A percentile compares a stretch with the other conserved stretches of the same genome.
phyloP scores from a whole-genome alignment of 2,113 vertebrate species.

The Upupa epops region DNA sequence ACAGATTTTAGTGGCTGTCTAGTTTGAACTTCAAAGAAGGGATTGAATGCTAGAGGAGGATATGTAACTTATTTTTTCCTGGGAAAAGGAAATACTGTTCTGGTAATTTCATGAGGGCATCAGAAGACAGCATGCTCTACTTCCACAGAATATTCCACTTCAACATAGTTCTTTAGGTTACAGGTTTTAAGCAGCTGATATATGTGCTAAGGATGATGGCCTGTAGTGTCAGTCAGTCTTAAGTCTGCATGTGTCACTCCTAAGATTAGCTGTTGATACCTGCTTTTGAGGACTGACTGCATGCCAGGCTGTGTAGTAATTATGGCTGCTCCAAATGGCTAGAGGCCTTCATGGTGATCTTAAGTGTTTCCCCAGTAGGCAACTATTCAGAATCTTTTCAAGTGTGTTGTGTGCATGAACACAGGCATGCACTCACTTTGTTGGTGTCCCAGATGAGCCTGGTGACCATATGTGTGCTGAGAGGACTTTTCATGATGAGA shows the following conservation, averaged over 20 bases:
- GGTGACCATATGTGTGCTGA: rapidly evolving
- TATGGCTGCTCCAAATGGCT: background rate
- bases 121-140: background rate
- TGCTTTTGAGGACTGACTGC: background rate
- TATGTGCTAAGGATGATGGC: background rate
- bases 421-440: background rate
- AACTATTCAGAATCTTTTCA: background rate
- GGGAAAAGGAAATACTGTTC: background rate
- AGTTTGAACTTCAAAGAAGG: background rate
- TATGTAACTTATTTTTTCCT: background rate
- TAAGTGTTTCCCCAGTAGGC: background rate
- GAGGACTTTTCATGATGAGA: background rate
- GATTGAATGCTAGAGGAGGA: background rate
- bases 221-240: background rate
- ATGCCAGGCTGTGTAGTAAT: rapidly evolving
- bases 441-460: background rate
- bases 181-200: background rate
- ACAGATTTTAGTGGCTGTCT: background rate
- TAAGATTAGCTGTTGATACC: rapidly evolving
- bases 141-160: background rate
- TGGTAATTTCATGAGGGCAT: background rate
- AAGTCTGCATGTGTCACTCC: background rate
- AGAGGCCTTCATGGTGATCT: rapidly evolving
- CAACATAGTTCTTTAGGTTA: background rate
- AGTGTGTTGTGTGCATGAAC: background rate